Percentiles rank a stretch among this genome's conserved stretches.
These are phyloP conservation scores for Xestia c-nigrum DNA, from an alignment of 2,888 invertebrate species.

Conservation along the genomic window DNA sequence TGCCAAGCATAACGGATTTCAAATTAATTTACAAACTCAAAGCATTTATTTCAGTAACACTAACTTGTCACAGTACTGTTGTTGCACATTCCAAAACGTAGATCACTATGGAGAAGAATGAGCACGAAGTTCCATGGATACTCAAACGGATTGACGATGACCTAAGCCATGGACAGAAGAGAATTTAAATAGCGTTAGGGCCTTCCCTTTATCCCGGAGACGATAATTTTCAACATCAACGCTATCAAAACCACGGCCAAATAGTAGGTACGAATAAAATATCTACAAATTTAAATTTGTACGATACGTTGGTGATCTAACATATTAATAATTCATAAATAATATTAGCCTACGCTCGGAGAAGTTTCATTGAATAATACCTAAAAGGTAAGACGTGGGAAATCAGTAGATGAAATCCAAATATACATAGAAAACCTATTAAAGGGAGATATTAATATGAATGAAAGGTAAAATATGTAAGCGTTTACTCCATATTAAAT, in stretches of 20 bases:
- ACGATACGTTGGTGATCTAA: background rate
- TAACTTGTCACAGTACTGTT: too few species aligned
- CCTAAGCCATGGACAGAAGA: background rate
- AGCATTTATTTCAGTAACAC: too few species aligned
- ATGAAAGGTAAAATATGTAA: constrained; percentile 14
- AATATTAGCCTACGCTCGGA: constrained; percentile 20
- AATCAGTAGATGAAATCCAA: constrained; percentile 36
- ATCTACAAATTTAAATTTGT: background rate
- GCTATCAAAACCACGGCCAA: background rate
- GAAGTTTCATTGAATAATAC: constrained; percentile 23
- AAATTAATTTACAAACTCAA: too few species aligned
- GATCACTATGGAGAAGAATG: too few species aligned
- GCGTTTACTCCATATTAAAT: constrained; percentile 21
- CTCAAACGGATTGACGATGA: too few species aligned
- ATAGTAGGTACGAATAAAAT: background rate
- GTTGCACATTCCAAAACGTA: too few species aligned
- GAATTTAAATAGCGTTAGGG: background rate
- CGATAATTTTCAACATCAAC: background rate
- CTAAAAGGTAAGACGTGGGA: background rate
- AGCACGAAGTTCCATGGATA: too few species aligned
- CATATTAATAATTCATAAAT: constrained; percentile 12
- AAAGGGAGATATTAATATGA: constrained; percentile 11
- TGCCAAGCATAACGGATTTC: too few species aligned
- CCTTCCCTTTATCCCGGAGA: too few species aligned
- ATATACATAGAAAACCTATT: constrained; percentile 26